Evolutionary conservation across 2,888 invertebrate species (phyloP), one percentile per base, ranked within the genome.

Genomic region (Melolontha melolontha): DNA sequence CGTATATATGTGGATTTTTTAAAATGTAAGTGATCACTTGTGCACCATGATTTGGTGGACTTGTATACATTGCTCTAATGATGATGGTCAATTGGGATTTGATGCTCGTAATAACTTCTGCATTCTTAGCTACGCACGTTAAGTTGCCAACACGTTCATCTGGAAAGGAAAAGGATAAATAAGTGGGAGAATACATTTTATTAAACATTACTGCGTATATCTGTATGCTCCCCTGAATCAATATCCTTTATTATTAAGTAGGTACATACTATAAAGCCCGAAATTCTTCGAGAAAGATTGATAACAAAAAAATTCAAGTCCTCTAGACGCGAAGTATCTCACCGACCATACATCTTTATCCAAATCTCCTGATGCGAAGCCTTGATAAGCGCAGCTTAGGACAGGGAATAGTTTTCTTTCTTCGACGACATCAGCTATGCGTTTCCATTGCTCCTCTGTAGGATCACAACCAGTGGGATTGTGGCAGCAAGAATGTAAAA

Each of bases 251-350:
- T 22, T 22, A n/a, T 22, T 22, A 22, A 22, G 4, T 22, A 22
- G 4, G 1, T 22, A 22, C 96, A 10, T 34, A 34, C 34, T 97
- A 85, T 99, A 99, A 5, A 99, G 87, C 10, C 99, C 98, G 85
- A 99, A 99, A 85, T 99, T 99, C 85, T 99, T 99, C 64, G 98
- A 97, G 85, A 97, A 99, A 10, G 97, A 97, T 85, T 99, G 99
- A 1, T 97, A 92, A 79, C 94, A 92, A 73, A 98, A 86, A 62
- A 98, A 86, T 84, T 99, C 98, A 82, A 98, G 92, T 44, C 96
- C 97, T 66, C 91, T 86, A 69, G 90, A 84, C 1, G 92, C 93
- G 85, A 98, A 98, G 84, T 94, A 91, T 51, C 98, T 90, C 65
- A 97, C 93, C 29, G 97, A 91, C 89, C 91, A 94, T 51, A 97